These are phyloP conservation scores for Cremastobaeus sp. DNA, from an alignment of 2,888 invertebrate species.

Conservation along the genomic window DNA sequence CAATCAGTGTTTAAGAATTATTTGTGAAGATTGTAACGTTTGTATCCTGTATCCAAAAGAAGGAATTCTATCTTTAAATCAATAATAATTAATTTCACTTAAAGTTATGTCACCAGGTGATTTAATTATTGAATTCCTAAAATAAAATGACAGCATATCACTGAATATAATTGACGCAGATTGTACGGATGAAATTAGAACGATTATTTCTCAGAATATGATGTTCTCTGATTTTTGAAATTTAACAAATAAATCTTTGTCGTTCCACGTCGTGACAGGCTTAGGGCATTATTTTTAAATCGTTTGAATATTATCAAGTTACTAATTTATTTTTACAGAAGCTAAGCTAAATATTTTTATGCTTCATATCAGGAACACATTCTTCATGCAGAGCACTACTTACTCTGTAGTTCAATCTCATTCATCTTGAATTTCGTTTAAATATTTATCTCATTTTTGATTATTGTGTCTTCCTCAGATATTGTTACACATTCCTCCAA, in stretches of 20 bases:
- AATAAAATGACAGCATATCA: no score
- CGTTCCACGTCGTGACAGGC: neutral
- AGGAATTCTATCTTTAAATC: no score
- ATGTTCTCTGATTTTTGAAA: neutral
- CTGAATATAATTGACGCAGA: no score
- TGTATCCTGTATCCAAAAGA: no score
- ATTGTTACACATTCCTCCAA: slow-evolving; percentile 24
- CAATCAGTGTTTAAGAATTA: no score
- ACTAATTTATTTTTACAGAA: slow-evolving; percentile 42
- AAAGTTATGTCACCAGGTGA: no score
- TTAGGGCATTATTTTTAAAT: slow-evolving; percentile 32
- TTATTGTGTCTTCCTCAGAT: slow-evolving; percentile 1
- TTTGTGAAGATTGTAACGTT: no score
- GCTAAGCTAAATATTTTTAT: slow-evolving; percentile 13
- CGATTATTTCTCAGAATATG: no score
- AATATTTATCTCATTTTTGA: slow-evolving; percentile 30
- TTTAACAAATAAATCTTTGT: neutral
- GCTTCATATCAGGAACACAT: slow-evolving; percentile 9
- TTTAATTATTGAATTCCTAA: no score
- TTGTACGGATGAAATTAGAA: no score
- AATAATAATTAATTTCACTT: no score
- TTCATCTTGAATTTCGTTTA: slow-evolving; percentile 30
- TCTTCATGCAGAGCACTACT: slow-evolving; percentile 8
- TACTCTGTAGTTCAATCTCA: slow-evolving; percentile 14
- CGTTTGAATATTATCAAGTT: slow-evolving; percentile 27